Base-by-base conservation (phyloP, 23 tunicate species). In the Trididemnum clinides region DNA sequence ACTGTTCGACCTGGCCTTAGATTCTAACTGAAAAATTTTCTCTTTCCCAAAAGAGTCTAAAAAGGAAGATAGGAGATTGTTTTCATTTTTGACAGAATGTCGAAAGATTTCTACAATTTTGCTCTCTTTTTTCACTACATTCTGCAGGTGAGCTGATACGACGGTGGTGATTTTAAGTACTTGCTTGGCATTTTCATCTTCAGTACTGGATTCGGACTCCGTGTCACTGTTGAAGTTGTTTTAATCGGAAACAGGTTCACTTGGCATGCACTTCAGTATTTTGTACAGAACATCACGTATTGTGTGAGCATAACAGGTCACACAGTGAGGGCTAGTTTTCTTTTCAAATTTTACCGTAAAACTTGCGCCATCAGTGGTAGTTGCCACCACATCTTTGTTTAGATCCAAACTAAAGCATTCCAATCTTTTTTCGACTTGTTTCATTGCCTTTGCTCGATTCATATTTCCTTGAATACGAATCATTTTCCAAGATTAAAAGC, bases 311-410 rank as follows among this genome's bases (percentile, higher is more conserved):
- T 63, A 63, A 63, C 71, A 63, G 71, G 71, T 63, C 26, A 63
- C 71, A 63, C n/a, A n/a, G 22, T 63, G 71, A 63, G 71, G 71
- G 71, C 19, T 25, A 63, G 23, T 63, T 63, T 63, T 25, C 28
- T 63, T 63, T 63, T 63, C 71, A 63, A 63, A 63, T 63, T 63
- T 63, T 63, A n/a, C 71, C 23, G 28, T 63, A 25, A 63, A 6
- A 25, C 28, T 63, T 63, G 71, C 71, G 7, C 71, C 26, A 63
- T n/a, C 23, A 12, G 71, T 63, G 71, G 19, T 63, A 10, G 22
- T 10, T 22, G n/a, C n/a, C 26, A 7, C 12, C n/a, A n/a, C n/a
- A n/a, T n/a, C n/a, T n/a, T n/a, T n/a, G n/a, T n/a, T n/a, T n/a
- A n/a, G n/a, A n/a, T 63, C 12, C 71, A 63, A 22, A 25, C 28